Percentiles rank a stretch among this genome's conserved stretches.
phyloP scores from a whole-genome alignment of 2,113 vertebrate genomes.

The Gadus macrocephalus region DNA sequence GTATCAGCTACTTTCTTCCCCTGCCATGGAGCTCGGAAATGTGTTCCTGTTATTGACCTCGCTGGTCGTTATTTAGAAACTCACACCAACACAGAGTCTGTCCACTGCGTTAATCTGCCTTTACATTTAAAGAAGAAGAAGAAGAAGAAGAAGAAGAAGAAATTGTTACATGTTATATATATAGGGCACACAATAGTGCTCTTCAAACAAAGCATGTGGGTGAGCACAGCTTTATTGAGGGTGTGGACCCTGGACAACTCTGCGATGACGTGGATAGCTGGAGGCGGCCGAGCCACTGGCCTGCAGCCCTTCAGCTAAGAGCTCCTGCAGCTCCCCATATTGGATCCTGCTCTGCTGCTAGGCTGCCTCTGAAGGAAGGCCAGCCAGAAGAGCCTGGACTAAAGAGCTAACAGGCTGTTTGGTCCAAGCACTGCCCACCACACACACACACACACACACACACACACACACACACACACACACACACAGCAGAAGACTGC shows the following conservation, averaged over 20 bases:
- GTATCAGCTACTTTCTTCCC: conserved; percentile 59
- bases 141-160: background rate
- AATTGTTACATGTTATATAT: too few relatives aligned
- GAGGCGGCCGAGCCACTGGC: background rate
- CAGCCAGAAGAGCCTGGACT: too few relatives aligned
- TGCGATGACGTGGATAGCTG: conserved; percentile 33
- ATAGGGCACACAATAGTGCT: too few relatives aligned
- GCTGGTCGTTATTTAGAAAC: conserved; percentile 39
- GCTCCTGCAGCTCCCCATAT: background rate
- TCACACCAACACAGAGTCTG: conserved; percentile 7
- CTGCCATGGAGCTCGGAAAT: conserved; percentile 43
- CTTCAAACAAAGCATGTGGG: too few relatives aligned
- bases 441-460: too few relatives aligned
- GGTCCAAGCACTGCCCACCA: too few relatives aligned
- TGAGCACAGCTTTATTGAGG: conserved; percentile 6
- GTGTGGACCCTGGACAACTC: conserved; percentile 51
- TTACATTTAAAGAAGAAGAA: background rate
- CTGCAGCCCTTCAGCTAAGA: background rate
- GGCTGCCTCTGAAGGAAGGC: too few relatives aligned
- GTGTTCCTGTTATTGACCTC: conserved; percentile 39
- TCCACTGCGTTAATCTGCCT: conserved; percentile 6
- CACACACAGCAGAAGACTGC: conserved; percentile 49
- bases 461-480: background rate
- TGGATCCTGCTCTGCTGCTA: too few relatives aligned
- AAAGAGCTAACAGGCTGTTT: too few relatives aligned